Percentiles rank a stretch among this genome's conserved stretches.
Conservation (phyloP, 1,140 invertebrate species). For the Caenorhabditis inopinata region DNA sequence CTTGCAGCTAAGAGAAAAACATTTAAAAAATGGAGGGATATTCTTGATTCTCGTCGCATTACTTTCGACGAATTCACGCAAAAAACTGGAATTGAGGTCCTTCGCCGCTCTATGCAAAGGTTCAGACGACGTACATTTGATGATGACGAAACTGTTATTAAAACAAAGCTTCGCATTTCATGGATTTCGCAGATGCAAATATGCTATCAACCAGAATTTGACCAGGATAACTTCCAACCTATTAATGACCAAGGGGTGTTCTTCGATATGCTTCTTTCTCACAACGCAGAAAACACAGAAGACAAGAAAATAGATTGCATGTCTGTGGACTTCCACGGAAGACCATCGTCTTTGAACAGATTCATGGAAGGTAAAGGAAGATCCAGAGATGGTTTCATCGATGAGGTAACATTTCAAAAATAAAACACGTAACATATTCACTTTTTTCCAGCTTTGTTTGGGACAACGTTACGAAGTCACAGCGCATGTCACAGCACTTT, state of each 20-base stretch:
- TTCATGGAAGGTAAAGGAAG: conserved; percentile 66
- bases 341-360: conserved; percentile 58
- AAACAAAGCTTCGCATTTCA: conserved; percentile 56
- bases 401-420: conserved; percentile 52
- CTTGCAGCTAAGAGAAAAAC: conserved; percentile 49
- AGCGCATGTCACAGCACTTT: conserved; percentile 62
- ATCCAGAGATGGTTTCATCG: conserved; percentile 61
- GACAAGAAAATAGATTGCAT: conserved; percentile 55
- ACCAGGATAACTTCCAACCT: conserved; percentile 55
- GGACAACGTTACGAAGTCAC: conserved; percentile 60
- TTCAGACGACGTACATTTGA: conserved; percentile 61
- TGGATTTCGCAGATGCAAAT: conserved; percentile 66
- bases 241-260: conserved; percentile 63
- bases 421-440: no score
- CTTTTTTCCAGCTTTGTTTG: conserved; percentile 57
- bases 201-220: conserved; percentile 63
- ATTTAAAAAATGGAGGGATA: conserved; percentile 55
- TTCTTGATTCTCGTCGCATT: conserved; percentile 51
- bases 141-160: conserved; percentile 60
- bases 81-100: conserved; percentile 52
- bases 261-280: conserved; percentile 59
- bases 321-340: conserved; percentile 62
- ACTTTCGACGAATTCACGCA: conserved; percentile 64
- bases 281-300: conserved; percentile 63
- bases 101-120: conserved; percentile 60